These are phyloP conservation scores for Alligator mississippiensis DNA, from an alignment of 2,113 vertebrate species.

Conservation along the genomic window DNA sequence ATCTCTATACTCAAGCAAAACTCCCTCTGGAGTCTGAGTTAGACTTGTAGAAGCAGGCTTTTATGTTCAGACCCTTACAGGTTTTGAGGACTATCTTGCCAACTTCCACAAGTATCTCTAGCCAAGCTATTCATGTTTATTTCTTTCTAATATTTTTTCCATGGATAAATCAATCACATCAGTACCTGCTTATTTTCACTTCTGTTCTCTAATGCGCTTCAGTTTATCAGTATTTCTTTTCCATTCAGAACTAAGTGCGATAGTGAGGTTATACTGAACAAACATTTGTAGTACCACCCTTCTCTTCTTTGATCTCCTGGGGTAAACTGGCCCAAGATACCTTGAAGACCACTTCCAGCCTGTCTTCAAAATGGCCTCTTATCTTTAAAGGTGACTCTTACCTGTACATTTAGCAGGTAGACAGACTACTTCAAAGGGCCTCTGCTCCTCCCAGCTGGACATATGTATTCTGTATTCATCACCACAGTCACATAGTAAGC, in stretches of 20 bases:
- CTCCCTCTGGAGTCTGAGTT: constrained; percentile 20
- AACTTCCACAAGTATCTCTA: not conserved
- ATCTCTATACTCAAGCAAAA: not conserved
- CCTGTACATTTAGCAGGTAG: not conserved
- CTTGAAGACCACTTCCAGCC: not conserved
- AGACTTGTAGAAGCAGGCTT: not conserved
- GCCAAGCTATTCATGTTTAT: not conserved
- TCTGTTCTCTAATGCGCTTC: constrained; percentile 25
- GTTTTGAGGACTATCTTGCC: constrained; percentile 20
- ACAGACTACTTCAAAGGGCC: not conserved
- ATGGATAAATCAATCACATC: not conserved
- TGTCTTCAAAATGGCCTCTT: not conserved
- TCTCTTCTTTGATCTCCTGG: not conserved
- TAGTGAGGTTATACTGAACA: not conserved
- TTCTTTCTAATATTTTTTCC: not conserved
- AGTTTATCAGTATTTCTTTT: constrained; percentile 24
- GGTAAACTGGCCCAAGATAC: not conserved
- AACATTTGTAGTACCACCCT: too few species aligned
- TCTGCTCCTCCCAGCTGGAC: not conserved
- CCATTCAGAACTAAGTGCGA: not conserved
- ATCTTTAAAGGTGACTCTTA: not conserved
- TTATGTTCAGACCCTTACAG: constrained; percentile 16
- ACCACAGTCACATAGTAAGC: not conserved
- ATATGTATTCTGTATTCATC: not conserved
- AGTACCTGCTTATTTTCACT: constrained; percentile 10